These are phyloP conservation scores for Melitaea cinxia DNA, from an alignment of 1,140 invertebrate genomes.

Conservation along the genomic window DNA sequence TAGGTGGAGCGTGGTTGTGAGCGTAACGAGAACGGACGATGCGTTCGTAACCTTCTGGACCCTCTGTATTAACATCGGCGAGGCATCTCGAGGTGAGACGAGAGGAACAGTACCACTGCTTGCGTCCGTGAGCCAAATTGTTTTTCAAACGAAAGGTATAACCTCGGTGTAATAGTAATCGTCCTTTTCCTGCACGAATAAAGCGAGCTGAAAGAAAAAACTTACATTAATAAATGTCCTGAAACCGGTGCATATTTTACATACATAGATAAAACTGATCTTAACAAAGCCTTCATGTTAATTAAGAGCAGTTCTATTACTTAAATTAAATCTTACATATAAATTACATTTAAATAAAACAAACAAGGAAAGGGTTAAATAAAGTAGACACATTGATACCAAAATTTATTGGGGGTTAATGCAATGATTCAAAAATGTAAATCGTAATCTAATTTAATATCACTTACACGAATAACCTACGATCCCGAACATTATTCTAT, in stretches of 20 bases:
- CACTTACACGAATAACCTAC: conserved; percentile 22
- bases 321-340: background rate
- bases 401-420: conserved; percentile 25
- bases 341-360: background rate
- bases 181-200: conserved; percentile 75
- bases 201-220: conserved; percentile 65
- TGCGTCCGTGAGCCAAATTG: conserved; percentile 73
- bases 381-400: conserved; percentile 8
- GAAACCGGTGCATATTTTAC: background rate
- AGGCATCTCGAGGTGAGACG: conserved; percentile 72
- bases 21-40: conserved; percentile 73
- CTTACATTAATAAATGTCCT: conserved; percentile 37
- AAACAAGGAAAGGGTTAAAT: conserved; percentile 10
- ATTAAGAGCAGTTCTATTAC: conserved; percentile 14
- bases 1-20: conserved; percentile 75
- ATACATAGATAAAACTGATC: conserved; percentile 23
- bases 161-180: conserved; percentile 70
- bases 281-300: conserved; percentile 1
- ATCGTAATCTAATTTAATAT: conserved; percentile 26
- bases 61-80: conserved; percentile 75
- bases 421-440: conserved; percentile 12
- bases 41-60: conserved; percentile 73
- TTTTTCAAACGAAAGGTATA: conserved; percentile 77
- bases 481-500: conserved; percentile 12
- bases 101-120: conserved; percentile 78